Percentiles rank a stretch among this genome's conserved stretches.
Evolutionary conservation across 2,113 vertebrate species (phyloP).

Genomic region (Corythornis madagascariensis): DNA sequence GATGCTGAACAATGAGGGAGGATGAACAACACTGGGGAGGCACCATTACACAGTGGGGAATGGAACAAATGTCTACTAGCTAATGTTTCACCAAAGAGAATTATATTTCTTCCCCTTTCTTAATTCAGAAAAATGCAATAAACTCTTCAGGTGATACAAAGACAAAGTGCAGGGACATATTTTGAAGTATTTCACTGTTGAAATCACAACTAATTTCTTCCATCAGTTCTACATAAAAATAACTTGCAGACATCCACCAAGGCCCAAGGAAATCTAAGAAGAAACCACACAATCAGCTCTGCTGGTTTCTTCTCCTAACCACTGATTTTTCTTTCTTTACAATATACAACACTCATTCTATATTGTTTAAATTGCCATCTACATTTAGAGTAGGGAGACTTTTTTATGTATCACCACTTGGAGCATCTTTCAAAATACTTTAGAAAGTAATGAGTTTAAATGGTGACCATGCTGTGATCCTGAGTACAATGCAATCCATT

Average conservation of each 20-base stretch:
- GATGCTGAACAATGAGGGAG: neutral
- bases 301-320: neutral
- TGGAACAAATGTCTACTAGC: neutral
- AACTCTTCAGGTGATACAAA: neutral
- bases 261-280: neutral
- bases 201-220: neutral
- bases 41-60: accelerated
- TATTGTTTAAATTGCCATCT: neutral
- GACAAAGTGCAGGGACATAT: neutral
- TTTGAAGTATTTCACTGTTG: neutral
- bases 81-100: neutral
- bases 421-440: neutral
- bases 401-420: neutral
- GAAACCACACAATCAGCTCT: accelerated
- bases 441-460: neutral
- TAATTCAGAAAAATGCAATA: neutral
- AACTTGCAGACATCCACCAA: neutral
- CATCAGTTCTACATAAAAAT: neutral
- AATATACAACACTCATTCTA: neutral
- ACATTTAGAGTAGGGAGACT: neutral
- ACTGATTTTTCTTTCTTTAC: neutral
- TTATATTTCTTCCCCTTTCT: neutral
- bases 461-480: neutral
- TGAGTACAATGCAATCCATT: neutral
- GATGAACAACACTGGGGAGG: neutral